phyloP scores from a whole-genome alignment of 2,113 vertebrate genomes.

The Zootoca vivipara region DNA sequence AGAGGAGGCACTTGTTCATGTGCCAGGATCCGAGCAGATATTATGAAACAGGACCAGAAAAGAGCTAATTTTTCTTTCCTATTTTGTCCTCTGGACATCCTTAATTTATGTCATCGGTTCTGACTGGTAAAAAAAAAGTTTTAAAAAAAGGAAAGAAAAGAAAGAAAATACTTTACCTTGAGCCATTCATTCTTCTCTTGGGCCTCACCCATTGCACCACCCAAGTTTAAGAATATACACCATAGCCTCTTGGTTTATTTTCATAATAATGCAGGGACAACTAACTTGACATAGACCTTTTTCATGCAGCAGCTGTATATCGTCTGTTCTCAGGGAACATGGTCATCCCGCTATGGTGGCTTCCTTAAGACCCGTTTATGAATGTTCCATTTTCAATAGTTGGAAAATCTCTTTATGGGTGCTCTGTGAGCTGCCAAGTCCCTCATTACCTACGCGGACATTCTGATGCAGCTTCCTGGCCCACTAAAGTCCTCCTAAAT shows the following conservation, averaged over 20 bases:
- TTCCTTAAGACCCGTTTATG: slow-evolving; percentile 65
- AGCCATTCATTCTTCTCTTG: slow-evolving; percentile 21
- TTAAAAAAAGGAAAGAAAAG: not conserved
- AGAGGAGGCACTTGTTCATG: too few species aligned
- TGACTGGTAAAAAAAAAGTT: too few species aligned
- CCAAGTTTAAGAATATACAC: slow-evolving; percentile 19
- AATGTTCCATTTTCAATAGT: slow-evolving; percentile 67
- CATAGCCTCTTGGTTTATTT: slow-evolving; percentile 43
- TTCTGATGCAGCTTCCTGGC: slow-evolving; percentile 63
- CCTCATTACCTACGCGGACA: slow-evolving; percentile 48
- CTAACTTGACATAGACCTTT: slow-evolving; percentile 5
- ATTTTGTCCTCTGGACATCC: too few species aligned
- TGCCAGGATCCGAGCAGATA: too few species aligned
- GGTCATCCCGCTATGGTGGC: slow-evolving; percentile 61
- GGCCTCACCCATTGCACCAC: not conserved
- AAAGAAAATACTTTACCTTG: slow-evolving; percentile 9
- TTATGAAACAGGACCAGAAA: too few species aligned
- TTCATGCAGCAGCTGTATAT: slow-evolving; percentile 58
- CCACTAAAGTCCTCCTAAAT: slow-evolving; percentile 70
- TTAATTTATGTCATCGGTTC: too few species aligned
- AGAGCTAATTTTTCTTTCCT: too few species aligned
- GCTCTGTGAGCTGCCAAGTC: slow-evolving; percentile 66
- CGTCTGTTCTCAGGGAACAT: slow-evolving; percentile 57
- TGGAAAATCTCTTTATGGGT: slow-evolving; percentile 60
- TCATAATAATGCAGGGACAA: slow-evolving; percentile 44